These are phyloP conservation scores for Threskiornis aethiopicus DNA, from an alignment of 2,797 vertebrate species.

Conservation along the genomic window DNA sequence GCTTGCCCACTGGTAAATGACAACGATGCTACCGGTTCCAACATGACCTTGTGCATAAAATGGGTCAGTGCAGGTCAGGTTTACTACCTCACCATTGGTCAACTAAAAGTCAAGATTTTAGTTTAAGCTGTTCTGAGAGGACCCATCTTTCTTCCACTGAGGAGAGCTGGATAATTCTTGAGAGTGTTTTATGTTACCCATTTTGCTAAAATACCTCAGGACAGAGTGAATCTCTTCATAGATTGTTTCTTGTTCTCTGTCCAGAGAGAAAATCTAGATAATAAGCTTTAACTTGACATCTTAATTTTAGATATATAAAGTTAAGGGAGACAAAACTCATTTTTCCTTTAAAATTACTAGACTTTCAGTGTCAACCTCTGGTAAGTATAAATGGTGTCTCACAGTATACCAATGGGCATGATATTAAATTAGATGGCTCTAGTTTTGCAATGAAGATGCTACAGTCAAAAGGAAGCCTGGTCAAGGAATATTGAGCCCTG, in stretches of 20 bases:
- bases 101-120: not conserved
- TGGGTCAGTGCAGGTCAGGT: no score
- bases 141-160: not conserved
- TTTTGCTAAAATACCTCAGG: not conserved
- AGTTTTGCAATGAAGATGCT: not conserved
- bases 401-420: not conserved
- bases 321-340: not conserved
- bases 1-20: not conserved
- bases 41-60: not conserved
- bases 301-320: not conserved
- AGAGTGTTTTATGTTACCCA: not conserved
- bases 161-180: not conserved
- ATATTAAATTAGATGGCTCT: not conserved
- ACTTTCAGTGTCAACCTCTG: not conserved
- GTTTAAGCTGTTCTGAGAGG: not conserved
- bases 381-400: not conserved
- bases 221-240: not conserved
- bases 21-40: not conserved
- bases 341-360: not conserved
- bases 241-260: not conserved
- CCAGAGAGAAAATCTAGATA: not conserved
- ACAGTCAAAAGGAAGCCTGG: not conserved
- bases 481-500: not conserved
- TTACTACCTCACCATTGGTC: not conserved
- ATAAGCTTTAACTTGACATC: not conserved